A percentile compares a stretch with the other conserved stretches of the same genome.
These are phyloP conservation scores for Pherbina coryleti DNA, from an alignment of 2,888 invertebrate species.

Conservation along the genomic window DNA sequence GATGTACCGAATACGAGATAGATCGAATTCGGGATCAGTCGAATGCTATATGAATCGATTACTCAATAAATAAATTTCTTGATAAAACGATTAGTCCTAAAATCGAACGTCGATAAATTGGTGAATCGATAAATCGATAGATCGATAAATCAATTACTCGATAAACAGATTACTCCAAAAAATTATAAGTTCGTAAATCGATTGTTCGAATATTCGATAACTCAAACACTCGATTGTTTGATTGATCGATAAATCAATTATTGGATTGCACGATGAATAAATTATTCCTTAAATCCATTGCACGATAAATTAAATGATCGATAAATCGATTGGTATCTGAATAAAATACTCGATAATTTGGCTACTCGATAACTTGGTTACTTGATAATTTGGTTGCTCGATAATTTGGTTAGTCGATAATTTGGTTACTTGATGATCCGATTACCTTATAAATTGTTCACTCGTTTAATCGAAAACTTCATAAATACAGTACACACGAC, in stretches of 20 bases:
- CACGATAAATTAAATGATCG: background rate
- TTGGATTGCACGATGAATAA: background rate
- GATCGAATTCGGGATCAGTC: too few relatives aligned
- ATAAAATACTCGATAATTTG: background rate
- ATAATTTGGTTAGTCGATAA: background rate
- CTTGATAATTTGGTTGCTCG: background rate
- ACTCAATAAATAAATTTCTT: background rate
- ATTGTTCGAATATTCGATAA: background rate
- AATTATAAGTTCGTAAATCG: background rate
- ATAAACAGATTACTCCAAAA: background rate
- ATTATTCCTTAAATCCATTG: background rate
- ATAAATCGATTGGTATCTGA: background rate
- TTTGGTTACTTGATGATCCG: background rate
- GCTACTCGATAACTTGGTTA: background rate
- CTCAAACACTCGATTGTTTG: background rate
- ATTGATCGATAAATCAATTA: background rate
- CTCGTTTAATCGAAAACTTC: background rate
- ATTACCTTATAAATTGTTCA: background rate
- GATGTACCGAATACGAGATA: too few relatives aligned
- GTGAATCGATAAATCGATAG: background rate
- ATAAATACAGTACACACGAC: background rate
- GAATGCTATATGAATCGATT: background rate
- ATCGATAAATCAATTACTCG: background rate
- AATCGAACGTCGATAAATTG: background rate
- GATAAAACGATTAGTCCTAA: background rate